Evolutionary conservation across 1,140 invertebrate genomes (phyloP).

Genomic region (Hylyphantes graminicola): DNA sequence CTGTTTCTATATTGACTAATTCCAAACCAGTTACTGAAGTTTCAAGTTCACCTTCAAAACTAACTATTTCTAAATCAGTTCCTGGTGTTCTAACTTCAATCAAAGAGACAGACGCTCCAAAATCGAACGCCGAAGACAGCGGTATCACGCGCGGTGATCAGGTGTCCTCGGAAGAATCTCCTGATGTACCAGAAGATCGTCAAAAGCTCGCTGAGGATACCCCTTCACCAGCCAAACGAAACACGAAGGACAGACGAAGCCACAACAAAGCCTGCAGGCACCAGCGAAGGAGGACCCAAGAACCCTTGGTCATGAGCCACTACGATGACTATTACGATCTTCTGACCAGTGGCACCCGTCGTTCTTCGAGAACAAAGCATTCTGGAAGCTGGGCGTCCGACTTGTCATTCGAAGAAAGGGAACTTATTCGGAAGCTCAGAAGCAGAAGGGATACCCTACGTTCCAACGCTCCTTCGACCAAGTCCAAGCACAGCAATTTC

Average conservation of each 20-base stretch:
- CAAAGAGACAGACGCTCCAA: background rate
- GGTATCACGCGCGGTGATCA: constrained; percentile 59
- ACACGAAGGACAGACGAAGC: constrained; percentile 5
- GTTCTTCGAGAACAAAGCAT: background rate
- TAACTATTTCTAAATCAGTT: background rate
- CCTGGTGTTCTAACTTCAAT: background rate
- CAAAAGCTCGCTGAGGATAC: background rate
- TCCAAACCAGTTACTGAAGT: background rate
- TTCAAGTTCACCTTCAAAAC: background rate
- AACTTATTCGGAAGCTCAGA: constrained; percentile 19
- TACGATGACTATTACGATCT: constrained; percentile 48
- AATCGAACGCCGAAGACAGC: constrained; percentile 46
- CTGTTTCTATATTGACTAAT: background rate
- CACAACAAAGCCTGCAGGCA: constrained; percentile 14
- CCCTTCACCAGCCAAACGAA: background rate
- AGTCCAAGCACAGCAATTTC: background rate
- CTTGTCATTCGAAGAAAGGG: constrained; percentile 40
- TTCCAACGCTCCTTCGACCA: background rate
- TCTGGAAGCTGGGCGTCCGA: constrained; percentile 45
- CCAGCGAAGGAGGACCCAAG: background rate
- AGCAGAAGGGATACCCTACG: constrained; percentile 3
- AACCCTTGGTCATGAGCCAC: constrained; percentile 8
- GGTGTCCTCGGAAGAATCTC: constrained; percentile 20
- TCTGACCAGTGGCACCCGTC: constrained; percentile 2
- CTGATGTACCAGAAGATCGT: background rate